These are phyloP conservation scores for Aphis craccivora DNA, from an alignment of 1,140 invertebrate species.

Conservation along the genomic window DNA sequence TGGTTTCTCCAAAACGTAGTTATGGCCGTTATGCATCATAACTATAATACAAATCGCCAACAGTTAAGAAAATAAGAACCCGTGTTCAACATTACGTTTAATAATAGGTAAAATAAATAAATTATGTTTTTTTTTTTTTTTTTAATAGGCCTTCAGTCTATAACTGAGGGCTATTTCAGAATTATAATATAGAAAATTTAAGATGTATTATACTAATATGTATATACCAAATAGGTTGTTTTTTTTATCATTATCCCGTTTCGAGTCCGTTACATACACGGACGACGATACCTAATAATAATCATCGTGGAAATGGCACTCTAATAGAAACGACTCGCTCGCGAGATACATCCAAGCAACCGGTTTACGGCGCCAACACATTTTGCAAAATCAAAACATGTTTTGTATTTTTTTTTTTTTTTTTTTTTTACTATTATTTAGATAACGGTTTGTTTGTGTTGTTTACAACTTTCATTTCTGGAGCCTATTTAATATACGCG, in stretches of 20 bases:
- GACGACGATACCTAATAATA: neutral
- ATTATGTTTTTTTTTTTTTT: neutral
- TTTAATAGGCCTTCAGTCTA: neutral
- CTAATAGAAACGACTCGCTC: neutral
- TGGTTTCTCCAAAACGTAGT: neutral
- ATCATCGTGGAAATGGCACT: neutral
- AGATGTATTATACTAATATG: neutral
- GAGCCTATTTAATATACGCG: neutral
- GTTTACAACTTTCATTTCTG: slow-evolving; percentile 28
- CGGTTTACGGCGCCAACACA: slow-evolving; percentile 30
- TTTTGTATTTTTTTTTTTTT: neutral
- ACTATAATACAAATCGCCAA: neutral
- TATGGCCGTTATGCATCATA: too few species aligned
- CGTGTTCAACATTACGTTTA: neutral
- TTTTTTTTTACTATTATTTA: neutral
- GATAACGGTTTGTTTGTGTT: neutral
- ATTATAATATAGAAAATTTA: neutral
- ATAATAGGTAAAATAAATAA: too few species aligned
- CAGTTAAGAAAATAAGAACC: too few species aligned
- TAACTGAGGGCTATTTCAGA: neutral
- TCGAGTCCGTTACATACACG: neutral
- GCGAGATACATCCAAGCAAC: neutral
- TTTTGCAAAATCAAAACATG: slow-evolving; percentile 34
- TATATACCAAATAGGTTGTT: neutral
- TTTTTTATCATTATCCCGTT: neutral